Conservation (phyloP, 2,797 vertebrate genomes). For the Hoplostethus atlanticus region DNA sequence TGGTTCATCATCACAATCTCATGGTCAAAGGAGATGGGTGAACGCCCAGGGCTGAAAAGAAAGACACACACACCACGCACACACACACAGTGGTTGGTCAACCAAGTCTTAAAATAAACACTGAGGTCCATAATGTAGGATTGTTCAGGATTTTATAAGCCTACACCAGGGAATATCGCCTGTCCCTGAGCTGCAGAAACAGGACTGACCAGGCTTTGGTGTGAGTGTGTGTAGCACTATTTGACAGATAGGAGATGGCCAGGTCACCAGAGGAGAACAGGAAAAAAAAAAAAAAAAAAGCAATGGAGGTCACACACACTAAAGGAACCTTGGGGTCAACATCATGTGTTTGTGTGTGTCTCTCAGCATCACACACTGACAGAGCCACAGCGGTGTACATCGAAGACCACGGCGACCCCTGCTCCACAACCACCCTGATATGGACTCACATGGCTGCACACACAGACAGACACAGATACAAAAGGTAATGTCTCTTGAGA, state of each 20-base stretch:
- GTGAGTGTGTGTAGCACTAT: background rate
- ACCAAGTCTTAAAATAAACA: background rate
- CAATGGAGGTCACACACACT: background rate
- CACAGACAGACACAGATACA: slow-evolving; percentile 1
- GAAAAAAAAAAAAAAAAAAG: background rate
- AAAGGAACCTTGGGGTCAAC: too few relatives aligned
- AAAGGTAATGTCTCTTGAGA: slow-evolving; percentile 9
- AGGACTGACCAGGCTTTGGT: background rate
- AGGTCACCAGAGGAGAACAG: background rate
- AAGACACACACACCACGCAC: background rate
- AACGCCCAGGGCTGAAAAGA: slow-evolving; percentile 92
- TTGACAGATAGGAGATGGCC: slow-evolving; percentile 2
- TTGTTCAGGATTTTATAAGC: background rate
- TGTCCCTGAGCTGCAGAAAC: slow-evolving; percentile 2
- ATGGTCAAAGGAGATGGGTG: slow-evolving; percentile 95
- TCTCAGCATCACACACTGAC: background rate
- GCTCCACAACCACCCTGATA: background rate
- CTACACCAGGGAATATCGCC: background rate
- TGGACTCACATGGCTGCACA: slow-evolving; percentile 46
- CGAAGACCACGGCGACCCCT: slow-evolving; percentile 4
- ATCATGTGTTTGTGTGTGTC: background rate
- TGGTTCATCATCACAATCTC: slow-evolving; percentile 99
- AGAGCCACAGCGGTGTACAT: background rate
- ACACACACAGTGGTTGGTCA: background rate
- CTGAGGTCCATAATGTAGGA: background rate